phyloP scores from a whole-genome alignment of 2,113 vertebrate genomes.

The Nothobranchius furzeri region DNA sequence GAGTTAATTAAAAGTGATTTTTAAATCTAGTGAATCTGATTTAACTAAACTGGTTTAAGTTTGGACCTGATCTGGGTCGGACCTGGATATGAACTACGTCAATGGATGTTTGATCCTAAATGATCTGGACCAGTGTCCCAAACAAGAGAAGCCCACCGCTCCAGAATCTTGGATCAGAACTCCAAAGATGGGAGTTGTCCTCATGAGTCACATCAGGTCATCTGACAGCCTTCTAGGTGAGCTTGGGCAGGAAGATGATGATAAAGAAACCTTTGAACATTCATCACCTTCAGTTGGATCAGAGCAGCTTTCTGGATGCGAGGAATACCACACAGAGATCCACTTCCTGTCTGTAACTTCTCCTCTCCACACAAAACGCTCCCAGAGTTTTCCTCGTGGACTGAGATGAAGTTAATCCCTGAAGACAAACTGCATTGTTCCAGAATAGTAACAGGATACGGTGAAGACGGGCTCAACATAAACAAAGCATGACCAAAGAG shows the following conservation, averaged over 20 bases:
- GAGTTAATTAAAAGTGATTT: too few species aligned
- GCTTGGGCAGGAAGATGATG: neutral
- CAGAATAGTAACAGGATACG: conserved; percentile 52
- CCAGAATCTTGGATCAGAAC: too few species aligned
- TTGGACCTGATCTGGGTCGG: too few species aligned
- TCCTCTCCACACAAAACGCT: conserved; percentile 7
- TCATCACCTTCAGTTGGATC: conserved; percentile 45
- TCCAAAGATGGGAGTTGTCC: too few species aligned
- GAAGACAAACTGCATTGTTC: conserved; percentile 30
- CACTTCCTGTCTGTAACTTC: conserved; percentile 29
- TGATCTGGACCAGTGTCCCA: too few species aligned
- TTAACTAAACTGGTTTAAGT: too few species aligned
- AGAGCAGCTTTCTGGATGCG: conserved; percentile 57
- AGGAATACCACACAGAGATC: conserved; percentile 40
- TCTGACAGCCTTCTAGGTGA: neutral
- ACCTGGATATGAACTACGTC: too few species aligned
- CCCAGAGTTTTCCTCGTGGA: conserved; percentile 2
- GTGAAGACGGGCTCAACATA: conserved; percentile 24
- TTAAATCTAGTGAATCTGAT: too few species aligned
- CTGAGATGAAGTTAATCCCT: conserved; percentile 23
- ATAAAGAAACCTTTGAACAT: conserved; percentile 13
- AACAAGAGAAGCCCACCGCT: too few species aligned
- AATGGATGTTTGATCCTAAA: too few species aligned
- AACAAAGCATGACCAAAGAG: conserved; percentile 33
- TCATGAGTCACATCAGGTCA: neutral